A percentile compares a stretch with the other conserved stretches of the same genome.
Evolutionary conservation across 2,113 vertebrate species (phyloP).

Genomic region (Plestiodon gilberti): DNA sequence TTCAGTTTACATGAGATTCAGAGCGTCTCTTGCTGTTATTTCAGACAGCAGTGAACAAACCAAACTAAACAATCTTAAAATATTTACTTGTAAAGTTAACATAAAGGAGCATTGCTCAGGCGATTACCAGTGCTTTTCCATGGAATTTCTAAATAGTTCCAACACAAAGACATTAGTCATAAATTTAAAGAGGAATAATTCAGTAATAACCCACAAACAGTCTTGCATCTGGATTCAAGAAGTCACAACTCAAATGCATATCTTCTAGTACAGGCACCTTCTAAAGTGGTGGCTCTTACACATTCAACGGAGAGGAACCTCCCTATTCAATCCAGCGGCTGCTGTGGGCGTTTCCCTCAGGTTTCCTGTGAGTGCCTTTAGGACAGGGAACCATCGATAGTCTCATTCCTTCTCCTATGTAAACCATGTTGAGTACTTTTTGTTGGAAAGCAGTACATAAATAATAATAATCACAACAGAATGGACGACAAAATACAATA

Average conservation of each 20-base stretch:
- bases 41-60: not conserved
- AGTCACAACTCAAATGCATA: fast-evolving
- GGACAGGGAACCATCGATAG: no score
- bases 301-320: no score
- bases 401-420: no score
- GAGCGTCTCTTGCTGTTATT: not conserved
- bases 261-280: no score
- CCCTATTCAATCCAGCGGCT: no score
- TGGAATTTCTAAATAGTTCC: not conserved
- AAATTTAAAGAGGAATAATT: not conserved
- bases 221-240: fast-evolving
- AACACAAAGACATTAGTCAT: fast-evolving
- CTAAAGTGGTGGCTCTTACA: no score
- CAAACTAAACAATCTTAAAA: not conserved
- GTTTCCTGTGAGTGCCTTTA: no score
- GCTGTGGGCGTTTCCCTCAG: no score
- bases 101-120: not conserved
- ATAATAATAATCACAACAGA: not conserved
- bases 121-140: not conserved
- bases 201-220: fast-evolving
- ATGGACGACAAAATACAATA: not conserved
- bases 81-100: not conserved
- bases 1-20: not conserved
- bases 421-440: no score
- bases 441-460: no score